Percentiles rank a stretch among this genome's conserved stretches.
phyloP scores from a whole-genome alignment of 1,140 invertebrate species.

The Diprion similis region DNA sequence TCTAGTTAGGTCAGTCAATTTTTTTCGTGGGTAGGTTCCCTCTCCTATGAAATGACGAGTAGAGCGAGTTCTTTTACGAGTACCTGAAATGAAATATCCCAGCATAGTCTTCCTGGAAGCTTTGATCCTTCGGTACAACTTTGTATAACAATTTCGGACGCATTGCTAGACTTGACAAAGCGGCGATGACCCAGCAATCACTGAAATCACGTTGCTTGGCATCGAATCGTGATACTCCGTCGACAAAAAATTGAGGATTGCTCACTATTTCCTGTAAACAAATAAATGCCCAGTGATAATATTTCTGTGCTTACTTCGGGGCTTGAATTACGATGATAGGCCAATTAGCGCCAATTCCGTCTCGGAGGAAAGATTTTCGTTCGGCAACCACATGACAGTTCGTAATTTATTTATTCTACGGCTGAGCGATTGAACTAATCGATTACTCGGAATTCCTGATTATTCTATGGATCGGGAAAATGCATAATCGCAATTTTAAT shows the following conservation, averaged over 20 bases:
- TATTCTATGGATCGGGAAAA: too few relatives aligned
- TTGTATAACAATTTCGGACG: slow-evolving; percentile 88
- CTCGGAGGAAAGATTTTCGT: neutral
- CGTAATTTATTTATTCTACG: neutral
- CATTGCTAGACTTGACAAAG: slow-evolving; percentile 93
- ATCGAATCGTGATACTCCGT: slow-evolving; percentile 95
- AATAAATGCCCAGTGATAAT: neutral
- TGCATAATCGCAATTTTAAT: too few relatives aligned
- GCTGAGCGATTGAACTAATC: neutral
- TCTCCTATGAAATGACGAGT: neutral
- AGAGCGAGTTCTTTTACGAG: slow-evolving; percentile 5
- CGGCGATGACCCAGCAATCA: slow-evolving; percentile 97
- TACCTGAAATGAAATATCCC: slow-evolving; percentile 94
- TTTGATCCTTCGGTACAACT: slow-evolving; percentile 95
- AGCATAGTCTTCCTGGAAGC: slow-evolving; percentile 86
- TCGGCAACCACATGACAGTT: neutral
- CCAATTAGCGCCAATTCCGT: neutral
- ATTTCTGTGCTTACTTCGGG: neutral
- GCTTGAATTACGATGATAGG: too few relatives aligned
- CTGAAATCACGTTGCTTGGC: slow-evolving; percentile 97
- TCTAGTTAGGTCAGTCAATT: too few relatives aligned
- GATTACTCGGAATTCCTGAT: neutral
- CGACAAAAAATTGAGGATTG: slow-evolving; percentile 90
- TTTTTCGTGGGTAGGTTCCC: neutral
- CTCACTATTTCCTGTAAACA: slow-evolving; percentile 55